Conservation (phyloP, 23 tunicate genomes). For the Corella eumyota region DNA sequence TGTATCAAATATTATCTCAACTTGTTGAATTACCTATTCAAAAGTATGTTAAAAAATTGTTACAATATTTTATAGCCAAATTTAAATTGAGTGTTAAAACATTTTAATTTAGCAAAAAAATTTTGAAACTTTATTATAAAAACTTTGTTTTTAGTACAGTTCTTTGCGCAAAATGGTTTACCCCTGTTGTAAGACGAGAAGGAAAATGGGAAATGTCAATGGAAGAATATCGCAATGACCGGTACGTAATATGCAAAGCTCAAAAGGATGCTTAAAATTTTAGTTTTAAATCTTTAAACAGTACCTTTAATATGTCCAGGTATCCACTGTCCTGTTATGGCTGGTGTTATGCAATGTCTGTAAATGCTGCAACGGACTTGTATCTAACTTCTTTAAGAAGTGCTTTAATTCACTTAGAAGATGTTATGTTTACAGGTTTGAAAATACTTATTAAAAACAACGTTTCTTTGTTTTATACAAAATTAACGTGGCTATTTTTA, state of each 20-base stretch:
- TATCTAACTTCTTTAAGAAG: conserved; percentile 67
- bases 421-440: conserved; percentile 75
- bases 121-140: too few relatives aligned
- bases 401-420: conserved; percentile 69
- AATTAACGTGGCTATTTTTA: not conserved
- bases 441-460: not conserved
- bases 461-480: not conserved
- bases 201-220: conserved; percentile 86
- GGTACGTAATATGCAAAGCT: conserved; percentile 25
- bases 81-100: too few relatives aligned
- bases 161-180: conserved; percentile 64
- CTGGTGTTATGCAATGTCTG: conserved; percentile 86
- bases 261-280: not conserved
- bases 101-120: not conserved
- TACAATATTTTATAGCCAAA: too few relatives aligned
- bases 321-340: conserved; percentile 92
- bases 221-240: conserved; percentile 58
- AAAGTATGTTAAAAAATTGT: conserved; percentile 9
- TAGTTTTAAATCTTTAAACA: not conserved
- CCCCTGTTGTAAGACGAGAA: conserved; percentile 82
- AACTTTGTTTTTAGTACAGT: conserved; percentile 18
- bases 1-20: conserved; percentile 29
- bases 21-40: not conserved
- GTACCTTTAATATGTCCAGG: conserved; percentile 5
- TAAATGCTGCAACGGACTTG: conserved; percentile 34